phyloP scores from a whole-genome alignment of 2,797 vertebrate species.

The Tapirus indicus region DNA sequence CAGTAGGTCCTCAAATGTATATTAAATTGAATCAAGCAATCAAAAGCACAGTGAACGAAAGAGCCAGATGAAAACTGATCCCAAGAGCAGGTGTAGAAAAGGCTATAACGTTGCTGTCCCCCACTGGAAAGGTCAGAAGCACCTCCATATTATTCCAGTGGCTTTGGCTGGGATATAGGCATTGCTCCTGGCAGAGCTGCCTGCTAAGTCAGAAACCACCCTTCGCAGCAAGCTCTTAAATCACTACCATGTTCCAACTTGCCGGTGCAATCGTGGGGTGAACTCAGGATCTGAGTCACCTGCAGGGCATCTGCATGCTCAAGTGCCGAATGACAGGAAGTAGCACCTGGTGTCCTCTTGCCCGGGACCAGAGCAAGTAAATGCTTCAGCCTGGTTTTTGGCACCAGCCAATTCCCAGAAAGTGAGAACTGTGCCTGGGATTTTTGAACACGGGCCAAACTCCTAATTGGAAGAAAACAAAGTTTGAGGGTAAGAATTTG shows the following conservation, averaged over 20 bases:
- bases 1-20: neutral
- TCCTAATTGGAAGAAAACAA: neutral
- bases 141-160: neutral
- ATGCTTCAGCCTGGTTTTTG: neutral
- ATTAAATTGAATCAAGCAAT: neutral
- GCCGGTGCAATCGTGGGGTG: neutral
- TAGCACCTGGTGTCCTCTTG: neutral
- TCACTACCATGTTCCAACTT: neutral
- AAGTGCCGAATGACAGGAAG: neutral
- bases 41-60: neutral
- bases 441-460: neutral
- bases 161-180: neutral
- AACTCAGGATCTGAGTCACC: neutral
- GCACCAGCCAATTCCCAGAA: neutral
- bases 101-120: neutral
- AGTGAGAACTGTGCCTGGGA: neutral
- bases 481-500: neutral
- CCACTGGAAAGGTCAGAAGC: neutral
- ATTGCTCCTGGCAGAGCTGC: rapidly evolving
- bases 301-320: neutral
- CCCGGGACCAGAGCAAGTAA: neutral
- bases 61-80: neutral
- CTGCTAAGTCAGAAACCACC: neutral
- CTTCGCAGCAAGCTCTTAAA: neutral
- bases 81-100: neutral